phyloP scores from a whole-genome alignment of 2,888 invertebrate species.

The Panopea generosa region DNA sequence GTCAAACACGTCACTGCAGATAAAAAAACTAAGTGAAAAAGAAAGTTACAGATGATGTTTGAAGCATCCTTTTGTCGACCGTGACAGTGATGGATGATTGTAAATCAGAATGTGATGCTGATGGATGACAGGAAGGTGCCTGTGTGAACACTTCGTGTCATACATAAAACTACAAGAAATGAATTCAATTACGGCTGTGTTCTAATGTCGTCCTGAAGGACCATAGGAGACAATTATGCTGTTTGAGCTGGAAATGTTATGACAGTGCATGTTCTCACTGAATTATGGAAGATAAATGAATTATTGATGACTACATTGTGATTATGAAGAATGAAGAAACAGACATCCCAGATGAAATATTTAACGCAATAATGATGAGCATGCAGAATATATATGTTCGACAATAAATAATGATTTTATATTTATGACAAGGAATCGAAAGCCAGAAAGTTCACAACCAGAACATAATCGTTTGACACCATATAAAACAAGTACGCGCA shows the following conservation, averaged over 20 bases:
- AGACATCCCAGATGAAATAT: too few species aligned
- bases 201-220: constrained; percentile 45
- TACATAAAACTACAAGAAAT: constrained; percentile 45
- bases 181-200: constrained; percentile 61
- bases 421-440: too few species aligned
- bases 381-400: too few species aligned
- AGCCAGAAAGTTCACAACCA: too few species aligned
- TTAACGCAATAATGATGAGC: too few species aligned
- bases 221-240: constrained; percentile 49
- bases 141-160: constrained; percentile 40
- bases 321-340: too few species aligned
- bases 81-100: constrained; percentile 61
- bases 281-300: constrained; percentile 22
- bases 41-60: constrained; percentile 52
- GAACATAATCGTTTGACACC: too few species aligned
- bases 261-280: constrained; percentile 26
- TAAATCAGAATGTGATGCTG: constrained; percentile 60
- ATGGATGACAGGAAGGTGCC: constrained; percentile 51
- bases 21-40: constrained; percentile 56
- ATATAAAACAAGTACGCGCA: too few species aligned
- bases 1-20: constrained; percentile 42
- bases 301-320: constrained; percentile 11
- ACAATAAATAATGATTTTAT: too few species aligned
- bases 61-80: constrained; percentile 57
- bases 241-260: constrained; percentile 59